These are phyloP conservation scores for Petromus typicus DNA, from an alignment of 2,113 vertebrate genomes.

Conservation along the genomic window DNA sequence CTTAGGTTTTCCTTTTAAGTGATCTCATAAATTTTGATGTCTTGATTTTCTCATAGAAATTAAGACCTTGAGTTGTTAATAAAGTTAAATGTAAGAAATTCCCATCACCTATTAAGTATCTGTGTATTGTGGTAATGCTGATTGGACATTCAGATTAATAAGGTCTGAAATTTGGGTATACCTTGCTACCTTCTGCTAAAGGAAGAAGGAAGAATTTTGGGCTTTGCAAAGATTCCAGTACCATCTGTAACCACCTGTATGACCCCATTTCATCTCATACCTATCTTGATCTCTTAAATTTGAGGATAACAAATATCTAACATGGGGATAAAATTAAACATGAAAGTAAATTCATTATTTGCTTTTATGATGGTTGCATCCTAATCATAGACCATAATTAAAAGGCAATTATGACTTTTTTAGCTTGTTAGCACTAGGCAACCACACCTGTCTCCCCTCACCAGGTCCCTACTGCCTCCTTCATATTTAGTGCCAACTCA, in stretches of 20 bases:
- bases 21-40: background rate
- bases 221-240: background rate
- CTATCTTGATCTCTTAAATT: background rate
- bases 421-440: background rate
- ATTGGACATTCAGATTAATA: background rate
- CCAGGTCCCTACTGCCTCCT: background rate
- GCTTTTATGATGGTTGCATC: background rate
- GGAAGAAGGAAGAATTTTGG: background rate
- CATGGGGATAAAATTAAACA: background rate
- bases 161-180: background rate
- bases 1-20: constrained; percentile 30
- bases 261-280: background rate
- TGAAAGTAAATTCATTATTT: background rate
- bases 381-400: constrained; percentile 20
- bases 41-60: constrained; percentile 14
- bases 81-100: background rate
- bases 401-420: background rate
- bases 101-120: background rate
- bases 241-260: background rate
- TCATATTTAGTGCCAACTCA: background rate
- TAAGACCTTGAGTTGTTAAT: background rate
- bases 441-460: background rate
- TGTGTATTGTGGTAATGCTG: background rate
- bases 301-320: background rate
- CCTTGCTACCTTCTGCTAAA: background rate